phyloP scores from a whole-genome alignment of 2,888 invertebrate species.

The Acanthococcus lagerstroemiae region DNA sequence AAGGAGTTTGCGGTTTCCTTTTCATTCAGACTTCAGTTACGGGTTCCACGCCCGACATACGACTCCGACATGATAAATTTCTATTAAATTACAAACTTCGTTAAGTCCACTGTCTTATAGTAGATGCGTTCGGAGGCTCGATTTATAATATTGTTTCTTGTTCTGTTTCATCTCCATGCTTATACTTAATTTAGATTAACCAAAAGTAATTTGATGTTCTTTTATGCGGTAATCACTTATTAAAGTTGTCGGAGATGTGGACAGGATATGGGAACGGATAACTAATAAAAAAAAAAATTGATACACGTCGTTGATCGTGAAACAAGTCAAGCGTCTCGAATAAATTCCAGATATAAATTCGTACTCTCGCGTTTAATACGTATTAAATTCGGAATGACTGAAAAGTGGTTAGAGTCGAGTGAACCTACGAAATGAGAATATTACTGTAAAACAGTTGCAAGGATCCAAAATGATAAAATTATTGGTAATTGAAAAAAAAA shows the following conservation, averaged over 20 bases:
- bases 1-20: constrained; percentile 28
- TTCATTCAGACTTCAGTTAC: constrained; percentile 5
- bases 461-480: no score
- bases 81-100: constrained; percentile 30
- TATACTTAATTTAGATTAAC: constrained; percentile 28
- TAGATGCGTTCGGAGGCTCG: constrained; percentile 1
- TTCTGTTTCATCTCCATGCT: constrained; percentile 6
- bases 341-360: no score
- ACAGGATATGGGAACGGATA: constrained; percentile 25
- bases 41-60: not conserved
- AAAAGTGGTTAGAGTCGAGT: no score
- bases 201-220: constrained; percentile 28
- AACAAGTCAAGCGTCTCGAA: no score
- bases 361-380: no score
- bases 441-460: no score
- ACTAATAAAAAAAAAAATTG: no score
- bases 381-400: no score
- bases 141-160: constrained; percentile 14
- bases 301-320: no score
- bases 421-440: no score
- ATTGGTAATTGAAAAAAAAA: no score
- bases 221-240: constrained; percentile 26
- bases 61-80: constrained; percentile 27
- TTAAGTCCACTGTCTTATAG: constrained; percentile 19
- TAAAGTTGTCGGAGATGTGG: constrained; percentile 13